A percentile compares a stretch with the other conserved stretches of the same genome.
These are phyloP conservation scores for Rhagium mordax DNA, from an alignment of 2,888 invertebrate genomes.

Conservation along the genomic window DNA sequence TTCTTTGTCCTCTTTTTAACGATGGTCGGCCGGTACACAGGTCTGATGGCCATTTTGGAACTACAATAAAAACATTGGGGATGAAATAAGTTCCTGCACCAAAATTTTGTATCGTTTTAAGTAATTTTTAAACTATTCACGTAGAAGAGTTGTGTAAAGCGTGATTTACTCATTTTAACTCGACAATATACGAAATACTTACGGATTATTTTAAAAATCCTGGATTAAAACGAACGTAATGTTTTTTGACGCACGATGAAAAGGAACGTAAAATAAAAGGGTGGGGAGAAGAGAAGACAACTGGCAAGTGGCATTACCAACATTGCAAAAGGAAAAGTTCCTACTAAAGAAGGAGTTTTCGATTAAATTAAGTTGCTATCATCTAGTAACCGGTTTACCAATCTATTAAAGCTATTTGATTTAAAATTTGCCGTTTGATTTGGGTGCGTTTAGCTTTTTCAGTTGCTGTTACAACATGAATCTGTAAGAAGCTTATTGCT, in stretches of 20 bases:
- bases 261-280: not conserved
- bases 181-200: slow-evolving; percentile 48
- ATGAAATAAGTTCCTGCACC: not conserved
- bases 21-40: slow-evolving; percentile 90
- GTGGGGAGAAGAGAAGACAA: not conserved
- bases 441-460: too few relatives aligned
- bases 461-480: too few relatives aligned
- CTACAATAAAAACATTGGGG: slow-evolving; percentile 51
- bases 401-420: not conserved
- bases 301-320: not conserved
- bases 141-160: slow-evolving; percentile 2
- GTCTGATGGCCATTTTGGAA: slow-evolving; percentile 88
- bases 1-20: slow-evolving; percentile 98
- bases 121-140: slow-evolving; percentile 3
- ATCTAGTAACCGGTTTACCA: not conserved
- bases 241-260: slow-evolving; percentile 13
- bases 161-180: not conserved
- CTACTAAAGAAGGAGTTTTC: not conserved
- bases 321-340: not conserved
- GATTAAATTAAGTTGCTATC: too few relatives aligned
- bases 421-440: too few relatives aligned
- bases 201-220: slow-evolving; percentile 56
- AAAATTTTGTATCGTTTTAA: slow-evolving; percentile 13
- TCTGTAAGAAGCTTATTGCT: too few relatives aligned
- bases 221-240: slow-evolving; percentile 44